These are phyloP conservation scores for Drosophila pseudoobscura DNA, from an alignment of 1,140 invertebrate genomes.

Conservation along the genomic window DNA sequence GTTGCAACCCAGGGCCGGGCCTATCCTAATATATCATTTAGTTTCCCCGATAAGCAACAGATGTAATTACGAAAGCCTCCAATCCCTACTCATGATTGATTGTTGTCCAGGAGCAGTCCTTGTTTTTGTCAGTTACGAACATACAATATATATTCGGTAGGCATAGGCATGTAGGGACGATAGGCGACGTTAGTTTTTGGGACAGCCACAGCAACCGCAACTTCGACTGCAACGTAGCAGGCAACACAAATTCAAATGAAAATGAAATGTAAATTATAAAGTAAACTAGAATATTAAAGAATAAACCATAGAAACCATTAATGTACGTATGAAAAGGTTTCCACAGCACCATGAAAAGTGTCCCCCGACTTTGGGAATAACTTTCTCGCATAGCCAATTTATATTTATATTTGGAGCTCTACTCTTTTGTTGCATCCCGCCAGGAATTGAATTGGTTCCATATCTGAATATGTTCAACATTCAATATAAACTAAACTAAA, in stretches of 20 bases:
- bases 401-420: slow-evolving; percentile 7
- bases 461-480: slow-evolving; percentile 23
- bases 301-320: slow-evolving; percentile 37
- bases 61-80: no score
- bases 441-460: slow-evolving; percentile 24
- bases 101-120: slow-evolving; percentile 16
- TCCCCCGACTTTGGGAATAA: slow-evolving; percentile 11
- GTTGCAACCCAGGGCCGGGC: slow-evolving; percentile 9
- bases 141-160: slow-evolving; percentile 22
- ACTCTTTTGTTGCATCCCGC: neutral
- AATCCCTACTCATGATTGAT: neutral
- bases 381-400: slow-evolving; percentile 29
- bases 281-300: slow-evolving; percentile 38
- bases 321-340: slow-evolving; percentile 57
- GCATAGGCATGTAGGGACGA: slow-evolving; percentile 7
- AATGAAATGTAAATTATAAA: slow-evolving; percentile 55
- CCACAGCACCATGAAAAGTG: slow-evolving; percentile 39
- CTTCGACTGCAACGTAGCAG: slow-evolving; percentile 25
- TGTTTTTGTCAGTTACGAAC: slow-evolving; percentile 32
- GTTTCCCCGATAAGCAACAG: no score
- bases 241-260: slow-evolving; percentile 38
- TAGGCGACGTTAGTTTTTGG: slow-evolving; percentile 32
- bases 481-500: slow-evolving; percentile 4
- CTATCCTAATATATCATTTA: slow-evolving; percentile 2
- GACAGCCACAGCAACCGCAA: slow-evolving; percentile 25